Base-by-base conservation (phyloP, 2,797 vertebrate genomes). In the Scleropages formosus region DNA sequence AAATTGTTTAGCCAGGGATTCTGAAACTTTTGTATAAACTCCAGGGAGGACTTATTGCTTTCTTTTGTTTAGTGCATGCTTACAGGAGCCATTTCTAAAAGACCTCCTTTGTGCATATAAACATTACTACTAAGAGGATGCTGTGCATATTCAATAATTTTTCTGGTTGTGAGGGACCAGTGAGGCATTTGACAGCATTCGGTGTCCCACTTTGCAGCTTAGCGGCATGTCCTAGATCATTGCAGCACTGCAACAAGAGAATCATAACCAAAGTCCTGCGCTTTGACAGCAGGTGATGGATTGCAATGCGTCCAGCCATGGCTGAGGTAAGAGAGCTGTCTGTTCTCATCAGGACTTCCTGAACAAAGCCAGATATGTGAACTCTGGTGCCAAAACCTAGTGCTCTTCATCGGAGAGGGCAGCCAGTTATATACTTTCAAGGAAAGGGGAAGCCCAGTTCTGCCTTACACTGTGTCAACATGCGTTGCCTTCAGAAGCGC, bases 221-320 rank as follows among this genome's bases (percentile, higher is more conserved):
- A 85, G 84, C 79, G 84, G 73, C 82, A 82, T 73, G 81, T 81
- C 82, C 76, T 79, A 85, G 84, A 82, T 80, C 82, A 80, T 83
- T 8, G 73, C 77, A 73, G 71, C 78, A 80, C 79, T 82, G 81
- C 75, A 86, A 88, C 87, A 81, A 82, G 87, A 86, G 82, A 87
- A 88, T 85, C 81, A 75, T 81, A 77, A 76, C 84, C 83, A 79
- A 76, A 82, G 76, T 75, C 81, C 81, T 78, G 78, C 74, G 82
- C 83, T 81, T 67, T 86, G 85, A 88, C 85, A 82, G 85, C 39
- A 73, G 80, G 80, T 88, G 89, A 90, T 85, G 84, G 83, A 82
- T 78, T 84, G 79, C 77, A 83, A 88, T 83, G 85, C 73, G 78
- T 76, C 67, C 80, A 82, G 73, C 80, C 82, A 80, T 73, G 22